Conservation (phyloP, 2,797 vertebrate species). For the Malacoctenus gilli region DNA sequence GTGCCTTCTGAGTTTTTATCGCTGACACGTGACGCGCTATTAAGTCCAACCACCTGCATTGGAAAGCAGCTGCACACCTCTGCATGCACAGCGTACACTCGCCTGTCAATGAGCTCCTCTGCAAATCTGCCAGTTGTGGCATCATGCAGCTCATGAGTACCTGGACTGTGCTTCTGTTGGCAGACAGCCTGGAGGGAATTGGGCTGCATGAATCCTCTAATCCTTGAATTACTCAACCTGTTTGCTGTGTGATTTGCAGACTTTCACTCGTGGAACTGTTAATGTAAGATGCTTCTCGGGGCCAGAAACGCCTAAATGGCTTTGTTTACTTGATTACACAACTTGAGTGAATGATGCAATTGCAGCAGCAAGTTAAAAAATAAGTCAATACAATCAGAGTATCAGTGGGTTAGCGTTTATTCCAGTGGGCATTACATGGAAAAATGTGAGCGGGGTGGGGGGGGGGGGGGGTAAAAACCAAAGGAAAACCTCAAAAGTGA, state of each 20-base stretch:
- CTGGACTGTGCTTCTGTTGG: slow-evolving; percentile 57
- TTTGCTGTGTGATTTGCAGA: slow-evolving; percentile 66
- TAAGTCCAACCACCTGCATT: slow-evolving; percentile 30
- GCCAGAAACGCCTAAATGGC: slow-evolving; percentile 40
- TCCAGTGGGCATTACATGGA: background rate
- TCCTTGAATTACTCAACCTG: slow-evolving; percentile 63
- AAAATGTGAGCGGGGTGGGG: too few species aligned
- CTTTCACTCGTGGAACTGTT: slow-evolving; percentile 53
- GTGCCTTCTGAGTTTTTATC: background rate
- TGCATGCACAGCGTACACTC: slow-evolving; percentile 28
- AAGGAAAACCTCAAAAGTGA: background rate
- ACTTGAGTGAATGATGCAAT: slow-evolving; percentile 16
- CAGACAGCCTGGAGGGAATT: slow-evolving; percentile 55
- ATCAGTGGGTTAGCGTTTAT: slow-evolving; percentile 9
- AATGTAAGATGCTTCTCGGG: slow-evolving; percentile 49
- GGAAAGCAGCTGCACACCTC: slow-evolving; percentile 20
- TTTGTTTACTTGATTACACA: slow-evolving; percentile 65
- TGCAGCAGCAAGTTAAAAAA: slow-evolving; percentile 58
- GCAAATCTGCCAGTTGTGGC: slow-evolving; percentile 48
- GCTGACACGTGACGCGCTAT: slow-evolving; percentile 17
- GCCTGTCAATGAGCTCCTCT: slow-evolving; percentile 48
- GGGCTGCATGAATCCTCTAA: slow-evolving; percentile 61
- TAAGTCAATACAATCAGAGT: slow-evolving; percentile 32
- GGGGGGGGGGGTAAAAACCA: too few species aligned
- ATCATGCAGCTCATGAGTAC: slow-evolving; percentile 38